Base-by-base conservation (phyloP, 2,113 vertebrate species). In the Cyprinodon variegatus region DNA sequence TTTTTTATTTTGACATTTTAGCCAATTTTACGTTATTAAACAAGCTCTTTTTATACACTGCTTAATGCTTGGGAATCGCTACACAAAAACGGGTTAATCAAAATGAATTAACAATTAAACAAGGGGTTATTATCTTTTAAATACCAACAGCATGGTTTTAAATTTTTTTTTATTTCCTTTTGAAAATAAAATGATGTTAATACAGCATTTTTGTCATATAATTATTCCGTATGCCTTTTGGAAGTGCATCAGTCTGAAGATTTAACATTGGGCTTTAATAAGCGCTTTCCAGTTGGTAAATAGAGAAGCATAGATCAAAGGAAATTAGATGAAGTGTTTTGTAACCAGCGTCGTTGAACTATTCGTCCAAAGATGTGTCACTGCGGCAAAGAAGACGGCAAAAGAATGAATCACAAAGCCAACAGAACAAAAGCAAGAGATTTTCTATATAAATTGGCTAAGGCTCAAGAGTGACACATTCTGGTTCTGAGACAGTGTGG, bases 351-450 rank as follows among this genome's bases (percentile, higher is more conserved):
- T 36, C 12, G 17, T 13, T 7, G 12, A 45, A 40, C 48, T 63
- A 57, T 74, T 64, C 14, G 11, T 57, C 53, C 61, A 72, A 72
- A 75, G 67, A 68, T 74, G 78, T 79, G 73, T 73, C 17, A 11
- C 46, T 45, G 17, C 66, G 41, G 70, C 2, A 63, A 38, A 17
- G 60, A 64, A 38, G 79, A 50, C 65, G 81, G 71, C 65, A 82
- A 71, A 78, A 60, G 73, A 82, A 77, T 84, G 50, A 84, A 64
- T 84, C 77, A 76, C 80, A 60, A 61, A 75, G 57, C 57, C 40
- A 38, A 70, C 50, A 68, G 50, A 84, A 76, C 61, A 0, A 1
- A 75, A 50, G 46, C 41, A 43, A 43, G 40, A 50, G 46, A 63
- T 74, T 82, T 82, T 81, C 65, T 76, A 68, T 74, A 78, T 65